These are phyloP conservation scores for Albula glossodonta DNA, from an alignment of 2,113 vertebrate species.

Conservation along the genomic window DNA sequence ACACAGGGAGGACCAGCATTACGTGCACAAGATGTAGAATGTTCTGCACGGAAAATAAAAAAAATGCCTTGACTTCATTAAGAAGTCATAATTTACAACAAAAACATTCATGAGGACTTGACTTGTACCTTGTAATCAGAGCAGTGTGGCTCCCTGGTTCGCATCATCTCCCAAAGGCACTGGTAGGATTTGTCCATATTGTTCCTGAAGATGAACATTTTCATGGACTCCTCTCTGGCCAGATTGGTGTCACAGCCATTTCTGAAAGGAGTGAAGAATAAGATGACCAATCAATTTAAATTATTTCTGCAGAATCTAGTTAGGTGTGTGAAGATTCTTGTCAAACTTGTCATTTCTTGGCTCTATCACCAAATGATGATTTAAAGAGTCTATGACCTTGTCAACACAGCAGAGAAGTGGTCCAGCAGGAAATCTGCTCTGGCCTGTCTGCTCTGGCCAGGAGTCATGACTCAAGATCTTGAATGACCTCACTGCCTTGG, in stretches of 20 bases:
- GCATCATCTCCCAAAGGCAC: slow-evolving; percentile 37
- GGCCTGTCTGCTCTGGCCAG: slow-evolving; percentile 35
- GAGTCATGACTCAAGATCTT: slow-evolving; percentile 34
- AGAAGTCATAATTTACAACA: slow-evolving; percentile 18
- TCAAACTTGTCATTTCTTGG: slow-evolving; percentile 11
- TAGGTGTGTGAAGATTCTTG: not conserved
- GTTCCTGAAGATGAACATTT: slow-evolving; percentile 34
- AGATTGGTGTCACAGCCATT: no score
- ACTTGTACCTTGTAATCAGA: slow-evolving; percentile 34
- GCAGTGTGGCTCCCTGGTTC: slow-evolving; percentile 33
- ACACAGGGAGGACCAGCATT: slow-evolving; percentile 30
- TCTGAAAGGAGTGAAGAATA: not conserved
- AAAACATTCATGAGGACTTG: slow-evolving; percentile 18
- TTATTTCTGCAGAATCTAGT: slow-evolving; percentile 29
- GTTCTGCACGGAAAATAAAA: slow-evolving; percentile 1
- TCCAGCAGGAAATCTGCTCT: slow-evolving; percentile 30
- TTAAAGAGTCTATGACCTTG: slow-evolving; percentile 17
- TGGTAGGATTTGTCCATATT: slow-evolving; percentile 36
- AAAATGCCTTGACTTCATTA: not conserved
- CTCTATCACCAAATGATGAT: not conserved
- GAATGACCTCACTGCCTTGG: slow-evolving; percentile 34
- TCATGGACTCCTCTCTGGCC: not conserved
- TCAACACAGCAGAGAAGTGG: slow-evolving; percentile 19
- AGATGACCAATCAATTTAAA: slow-evolving; percentile 27
- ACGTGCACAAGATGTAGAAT: slow-evolving; percentile 31